Evolutionary conservation across 2,113 vertebrate species (phyloP).

Genomic region (Festucalex cinctus): DNA sequence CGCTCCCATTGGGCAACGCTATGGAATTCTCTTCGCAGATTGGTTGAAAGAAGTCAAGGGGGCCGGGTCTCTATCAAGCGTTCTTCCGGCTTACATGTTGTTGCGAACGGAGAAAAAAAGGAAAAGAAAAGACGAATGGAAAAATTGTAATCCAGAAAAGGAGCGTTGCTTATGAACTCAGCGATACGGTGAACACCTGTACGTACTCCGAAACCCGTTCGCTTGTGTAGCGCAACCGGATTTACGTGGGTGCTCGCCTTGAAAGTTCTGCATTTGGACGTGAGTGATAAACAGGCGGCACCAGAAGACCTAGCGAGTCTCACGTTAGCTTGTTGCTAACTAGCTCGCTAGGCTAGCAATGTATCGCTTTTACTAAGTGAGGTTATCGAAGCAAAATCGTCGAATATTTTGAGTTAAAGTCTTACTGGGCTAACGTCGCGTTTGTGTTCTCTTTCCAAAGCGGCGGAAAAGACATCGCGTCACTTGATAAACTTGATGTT

Average conservation of each 20-base stretch:
- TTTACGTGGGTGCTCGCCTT: not conserved
- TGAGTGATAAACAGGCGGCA: constrained; percentile 26
- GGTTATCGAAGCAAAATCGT: not conserved
- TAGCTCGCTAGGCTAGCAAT: constrained; percentile 42
- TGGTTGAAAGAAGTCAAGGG: constrained; percentile 30
- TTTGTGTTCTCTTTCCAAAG: not conserved
- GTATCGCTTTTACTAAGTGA: constrained; percentile 22
- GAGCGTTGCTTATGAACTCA: constrained; percentile 36
- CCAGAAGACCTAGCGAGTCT: constrained; percentile 28
- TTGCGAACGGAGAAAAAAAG: constrained; percentile 45
- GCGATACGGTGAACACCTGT: constrained; percentile 47
- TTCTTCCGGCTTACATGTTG: constrained; percentile 71
- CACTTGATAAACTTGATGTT: not conserved
- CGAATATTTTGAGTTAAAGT: not conserved
- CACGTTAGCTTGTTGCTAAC: constrained; percentile 53
- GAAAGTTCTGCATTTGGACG: constrained; percentile 29
- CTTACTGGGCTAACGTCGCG: not conserved
- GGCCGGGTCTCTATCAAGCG: constrained; percentile 15
- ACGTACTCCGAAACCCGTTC: not conserved
- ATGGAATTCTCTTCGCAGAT: constrained; percentile 10
- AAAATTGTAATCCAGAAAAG: constrained; percentile 59
- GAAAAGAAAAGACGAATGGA: constrained; percentile 72
- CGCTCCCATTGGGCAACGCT: constrained; percentile 33
- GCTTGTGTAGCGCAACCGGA: not conserved
- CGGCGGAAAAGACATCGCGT: not conserved